phyloP scores from a whole-genome alignment of 2,888 invertebrate species.

The Archips xylosteana region DNA sequence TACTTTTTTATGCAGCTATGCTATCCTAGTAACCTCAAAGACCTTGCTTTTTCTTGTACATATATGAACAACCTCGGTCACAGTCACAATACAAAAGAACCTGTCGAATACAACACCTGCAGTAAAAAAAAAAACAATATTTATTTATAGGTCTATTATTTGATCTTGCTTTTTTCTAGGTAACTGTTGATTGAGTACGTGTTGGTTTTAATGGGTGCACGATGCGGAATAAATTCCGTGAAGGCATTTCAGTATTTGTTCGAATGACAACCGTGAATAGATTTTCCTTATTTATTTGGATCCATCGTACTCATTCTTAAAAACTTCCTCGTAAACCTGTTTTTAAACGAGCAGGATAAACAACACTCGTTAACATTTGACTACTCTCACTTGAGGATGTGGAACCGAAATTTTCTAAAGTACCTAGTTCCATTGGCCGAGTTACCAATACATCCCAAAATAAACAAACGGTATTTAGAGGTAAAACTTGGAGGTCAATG shows the following conservation, averaged over 20 bases:
- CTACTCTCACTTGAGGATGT: slow-evolving; percentile 4
- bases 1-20: too few species aligned
- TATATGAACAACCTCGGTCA: slow-evolving; percentile 2
- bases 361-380: background rate
- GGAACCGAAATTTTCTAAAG: background rate
- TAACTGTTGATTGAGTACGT: slow-evolving; percentile 1
- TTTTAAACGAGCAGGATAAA: slow-evolving; percentile 18
- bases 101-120: background rate
- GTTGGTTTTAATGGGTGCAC: background rate
- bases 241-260: background rate
- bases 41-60: slow-evolving; percentile 34
- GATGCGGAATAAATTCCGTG: background rate
- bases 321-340: slow-evolving; percentile 9
- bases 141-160: slow-evolving; percentile 20
- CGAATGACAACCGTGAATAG: slow-evolving; percentile 6
- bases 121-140: background rate
- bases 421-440: slow-evolving; percentile 44
- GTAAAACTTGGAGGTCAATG: slow-evolving; percentile 35
- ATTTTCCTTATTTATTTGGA: slow-evolving; percentile 18
- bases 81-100: slow-evolving; percentile 15
- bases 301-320: background rate
- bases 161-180: slow-evolving; percentile 3
- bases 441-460: slow-evolving; percentile 60
- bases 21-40: background rate
- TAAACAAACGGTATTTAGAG: slow-evolving; percentile 46